These are phyloP conservation scores for Pipistrellus pygmaeus DNA, from an alignment of 2,797 vertebrate species.

Conservation along the genomic window DNA sequence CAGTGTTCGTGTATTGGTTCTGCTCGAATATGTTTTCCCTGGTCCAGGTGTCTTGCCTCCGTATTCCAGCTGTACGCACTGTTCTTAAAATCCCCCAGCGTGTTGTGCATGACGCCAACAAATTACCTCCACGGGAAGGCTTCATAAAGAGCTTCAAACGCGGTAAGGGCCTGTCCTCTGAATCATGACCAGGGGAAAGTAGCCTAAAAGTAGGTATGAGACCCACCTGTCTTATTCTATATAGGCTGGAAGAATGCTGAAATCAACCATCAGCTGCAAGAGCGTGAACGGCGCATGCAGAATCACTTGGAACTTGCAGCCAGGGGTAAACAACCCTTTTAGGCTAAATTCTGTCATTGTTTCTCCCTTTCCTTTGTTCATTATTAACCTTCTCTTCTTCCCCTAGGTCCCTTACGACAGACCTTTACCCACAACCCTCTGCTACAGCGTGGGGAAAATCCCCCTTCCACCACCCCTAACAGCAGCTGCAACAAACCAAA, in stretches of 20 bases:
- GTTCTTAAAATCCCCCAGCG: constrained; percentile 89
- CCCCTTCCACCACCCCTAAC: background rate
- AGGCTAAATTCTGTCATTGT: background rate
- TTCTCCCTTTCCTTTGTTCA: constrained; percentile 43
- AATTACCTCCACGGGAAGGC: constrained; percentile 87
- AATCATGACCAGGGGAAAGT: background rate
- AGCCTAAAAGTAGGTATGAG: background rate
- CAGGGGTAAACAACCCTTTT: constrained; percentile 87
- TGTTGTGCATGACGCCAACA: constrained; percentile 85
- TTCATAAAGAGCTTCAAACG: constrained; percentile 90
- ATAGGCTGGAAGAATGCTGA: constrained; percentile 94
- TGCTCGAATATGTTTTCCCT: constrained; percentile 94
- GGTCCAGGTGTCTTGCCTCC: constrained; percentile 91
- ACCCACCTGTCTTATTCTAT: background rate
- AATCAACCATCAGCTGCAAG: constrained; percentile 89
- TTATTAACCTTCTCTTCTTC: constrained; percentile 34
- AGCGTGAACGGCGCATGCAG: constrained; percentile 92
- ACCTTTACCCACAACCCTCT: constrained; percentile 94
- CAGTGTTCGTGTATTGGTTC: constrained; percentile 94
- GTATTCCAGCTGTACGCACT: constrained; percentile 88
- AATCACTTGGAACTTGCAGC: constrained; percentile 92
- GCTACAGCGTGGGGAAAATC: constrained; percentile 85
- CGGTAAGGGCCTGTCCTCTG: constrained; percentile 81
- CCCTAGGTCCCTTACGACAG: constrained; percentile 92
- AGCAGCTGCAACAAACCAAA: constrained; percentile 68